These are phyloP conservation scores for Campoletis sonorensis DNA, from an alignment of 1,140 invertebrate species.

Conservation along the genomic window DNA sequence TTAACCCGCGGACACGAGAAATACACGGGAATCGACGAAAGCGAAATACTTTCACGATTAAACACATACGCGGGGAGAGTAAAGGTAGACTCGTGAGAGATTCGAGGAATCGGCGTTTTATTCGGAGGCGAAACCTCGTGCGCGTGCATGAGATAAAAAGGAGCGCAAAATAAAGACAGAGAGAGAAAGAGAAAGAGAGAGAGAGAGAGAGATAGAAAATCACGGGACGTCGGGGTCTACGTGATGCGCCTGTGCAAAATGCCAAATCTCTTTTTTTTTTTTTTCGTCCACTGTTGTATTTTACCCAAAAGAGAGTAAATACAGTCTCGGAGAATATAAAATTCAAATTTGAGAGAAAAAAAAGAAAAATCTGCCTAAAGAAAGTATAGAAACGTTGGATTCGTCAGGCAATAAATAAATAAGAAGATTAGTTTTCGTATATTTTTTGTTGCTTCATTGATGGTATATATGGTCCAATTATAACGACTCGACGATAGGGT, in stretches of 20 bases:
- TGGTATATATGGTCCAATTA: neutral
- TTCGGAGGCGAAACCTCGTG: conserved; percentile 32
- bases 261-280: neutral
- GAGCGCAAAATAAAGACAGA: neutral
- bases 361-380: neutral
- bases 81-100: conserved; percentile 41
- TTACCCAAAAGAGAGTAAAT: too few relatives aligned
- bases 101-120: conserved; percentile 36
- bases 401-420: too few relatives aligned
- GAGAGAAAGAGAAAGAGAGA: conserved; percentile 3
- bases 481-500: neutral
- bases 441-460: neutral
- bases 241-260: conserved; percentile 60
- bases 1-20: neutral
- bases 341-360: neutral
- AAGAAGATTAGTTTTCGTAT: too few relatives aligned
- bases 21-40: neutral
- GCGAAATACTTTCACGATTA: conserved; percentile 43
- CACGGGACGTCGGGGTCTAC: conserved; percentile 58
- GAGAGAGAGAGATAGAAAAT: neutral
- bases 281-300: neutral
- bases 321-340: neutral
- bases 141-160: neutral
- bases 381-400: too few relatives aligned
- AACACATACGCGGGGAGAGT: neutral